Base-by-base conservation (phyloP, 2,888 invertebrate genomes). In the Drosophila mettleri region DNA sequence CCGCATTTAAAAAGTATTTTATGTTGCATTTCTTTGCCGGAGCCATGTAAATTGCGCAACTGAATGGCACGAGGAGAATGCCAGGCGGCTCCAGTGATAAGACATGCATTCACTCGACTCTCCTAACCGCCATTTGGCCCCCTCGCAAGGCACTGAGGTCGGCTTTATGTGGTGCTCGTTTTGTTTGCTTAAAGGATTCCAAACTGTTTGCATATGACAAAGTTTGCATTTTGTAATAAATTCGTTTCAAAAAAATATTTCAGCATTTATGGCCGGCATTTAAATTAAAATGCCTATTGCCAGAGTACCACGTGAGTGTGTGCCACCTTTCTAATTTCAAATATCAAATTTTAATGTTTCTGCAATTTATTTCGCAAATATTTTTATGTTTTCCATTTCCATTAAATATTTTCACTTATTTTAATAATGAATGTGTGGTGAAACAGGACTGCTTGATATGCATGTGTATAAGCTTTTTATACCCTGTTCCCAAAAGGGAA, bases 211-310 rank as follows among this genome's bases (percentile, higher is more conserved):
- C 76, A 77, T 72, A 64, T 68, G 83, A 85, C 88, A 80, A 80
- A 88, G 83, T 88, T 80, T 58, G 84, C 74, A 72, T 68, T 68
- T 80, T 74, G 80, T 74, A 68, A 86, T 77, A 83, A 86, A 86
- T 86, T 64, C 66, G 66, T 66, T 83, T 88, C 73, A 69, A 8
- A 86, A 63, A 74, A 71, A 72, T 86, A 72, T 77, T 83, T 71
- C 59, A 61, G 64, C 70, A 66, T 83, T 86, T 82, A 88, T 66
- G 80, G 63, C 41, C 49, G 80, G 78, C 65, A 83, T 83, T 83
- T 62, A 83, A 77, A 77, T 86, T 66, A 83, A 86, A 88, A 31
- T 48, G 20, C 46, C 46, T 20, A 48, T 48, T 48, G 31, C 29
- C 16, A 18, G 12, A 48, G 29, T 18, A 18, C 46, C 16, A 2